Evolutionary conservation across 2,888 invertebrate genomes (phyloP), one percentile per base, ranked within the genome.

Genomic region (Noctuana brunneofusca): DNA sequence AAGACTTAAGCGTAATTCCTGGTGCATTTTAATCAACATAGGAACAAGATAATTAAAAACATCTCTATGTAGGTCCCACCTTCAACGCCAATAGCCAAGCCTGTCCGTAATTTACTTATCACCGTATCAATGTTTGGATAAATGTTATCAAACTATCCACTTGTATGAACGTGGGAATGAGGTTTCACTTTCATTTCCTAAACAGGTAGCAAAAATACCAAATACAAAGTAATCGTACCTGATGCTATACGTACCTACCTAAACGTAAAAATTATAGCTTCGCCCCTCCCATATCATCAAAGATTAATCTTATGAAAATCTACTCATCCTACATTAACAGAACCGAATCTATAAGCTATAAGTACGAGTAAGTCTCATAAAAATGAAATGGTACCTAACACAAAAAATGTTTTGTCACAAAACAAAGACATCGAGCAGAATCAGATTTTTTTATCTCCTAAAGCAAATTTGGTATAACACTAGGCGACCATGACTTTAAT

Each of bases 101-200:
- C 6, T 43, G 8, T 6, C 18, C 22, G 24, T 24, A 49, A 27
- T 49, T n/a, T 24, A 24, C 11, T 32, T 52, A 52, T 52, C 52
- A 22, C 24, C 9, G 11, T 30, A 30, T 52, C 52, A 12, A 52
- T 52, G 11, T 52, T 52, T 32, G 32, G 30, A 18, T n/a, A 18
- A 52, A 18, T 32, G 52, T 52, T 52, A 52, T 30, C 52, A 18
- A 52, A 4, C 16, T 50, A 18, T 18, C 22, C 30, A 65, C 69
- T 66, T 73, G 75, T 74, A 72, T 73, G 72, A 77, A 74, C 86
- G 88, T 88, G 88, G 80, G 88, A 88, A 87, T 70, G 75, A 64
- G 73, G 71, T 65, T 69, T 68, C 72, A 72, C 77, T 76, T 78
- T 52, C 30, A 14, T 49, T 27, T 49, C 27, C 14, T 49, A 49